Evolutionary conservation across 2,888 invertebrate species (phyloP), one percentile per base, ranked within the genome.

Genomic region (Junonia oenone): DNA sequence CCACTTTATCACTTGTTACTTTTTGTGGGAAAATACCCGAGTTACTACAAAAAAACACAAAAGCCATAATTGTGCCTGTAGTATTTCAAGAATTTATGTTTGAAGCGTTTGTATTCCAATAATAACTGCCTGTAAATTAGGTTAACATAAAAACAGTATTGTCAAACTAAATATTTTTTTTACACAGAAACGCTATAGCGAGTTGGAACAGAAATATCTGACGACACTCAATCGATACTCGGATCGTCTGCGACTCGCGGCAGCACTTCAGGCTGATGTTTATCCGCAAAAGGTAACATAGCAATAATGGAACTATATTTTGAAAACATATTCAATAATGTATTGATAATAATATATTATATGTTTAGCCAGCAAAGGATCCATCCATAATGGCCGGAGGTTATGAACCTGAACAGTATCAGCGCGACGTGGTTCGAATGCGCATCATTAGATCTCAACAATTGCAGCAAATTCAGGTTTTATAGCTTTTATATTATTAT

Each of bases 381-480:
- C 77, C 76, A 0, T 55, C 63, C 0, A 17, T 59, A 3, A 82
- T 83, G 81, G 67, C 65, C 0, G 88, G 88, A n/a, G 76, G 75
- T 0, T 86, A 89, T 61, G 64, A 76, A 11, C 73, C 75, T 22
- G 75, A 75, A 4, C 78, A 82, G 15, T 90, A 83, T 56, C 71
- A 74, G 29, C 78, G 87, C 0, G 90, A 91, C 50, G 81, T 90
- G n/a, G 83, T 81, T 43, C 83, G 90, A 4, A 64, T 91, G 49
- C 81, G 82, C 11, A 88, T 89, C 11, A 76, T 90, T 14, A 76
- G 86, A 17, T 67, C 81, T 0, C 85, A 90, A 51, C 91, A 93
- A 65, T 48, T 70, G 14, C 73, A 90, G 29, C 91, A 92, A 66
- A 92, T 92, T 5, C 76, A 88, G 80, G n/a, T n/a, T n/a, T n/a